These are phyloP conservation scores for Cotesia glomerata DNA, from an alignment of 1,140 invertebrate species.

Conservation along the genomic window DNA sequence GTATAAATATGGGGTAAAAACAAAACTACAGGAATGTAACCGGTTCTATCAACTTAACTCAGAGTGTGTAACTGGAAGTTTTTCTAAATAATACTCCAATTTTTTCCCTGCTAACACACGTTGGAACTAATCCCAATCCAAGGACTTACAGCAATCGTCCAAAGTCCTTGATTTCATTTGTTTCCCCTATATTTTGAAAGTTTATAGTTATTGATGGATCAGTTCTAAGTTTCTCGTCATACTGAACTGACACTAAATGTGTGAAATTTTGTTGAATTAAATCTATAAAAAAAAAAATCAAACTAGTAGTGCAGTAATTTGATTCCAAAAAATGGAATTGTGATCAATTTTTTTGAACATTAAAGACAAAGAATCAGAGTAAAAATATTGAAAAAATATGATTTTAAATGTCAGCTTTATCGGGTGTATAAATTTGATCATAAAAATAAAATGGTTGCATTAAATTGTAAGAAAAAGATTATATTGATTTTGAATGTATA, in stretches of 20 bases:
- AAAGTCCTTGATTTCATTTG: conserved; percentile 22
- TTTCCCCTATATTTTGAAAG: conserved; percentile 37
- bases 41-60: background rate
- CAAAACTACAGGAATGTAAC: background rate
- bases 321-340: no score
- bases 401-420: no score
- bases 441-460: no score
- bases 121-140: conserved; percentile 51
- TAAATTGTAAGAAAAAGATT: no score
- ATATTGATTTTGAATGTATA: no score
- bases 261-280: no score
- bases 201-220: conserved; percentile 17
- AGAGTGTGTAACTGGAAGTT: conserved; percentile 37
- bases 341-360: no score
- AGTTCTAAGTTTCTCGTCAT: conserved; percentile 14
- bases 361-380: no score
- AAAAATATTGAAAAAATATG: no score
- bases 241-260: background rate
- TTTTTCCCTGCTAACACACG: conserved; percentile 49
- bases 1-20: background rate
- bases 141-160: conserved; percentile 45
- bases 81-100: conserved; percentile 61
- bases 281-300: no score
- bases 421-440: no score
- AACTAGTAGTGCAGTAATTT: no score